These are phyloP conservation scores for Podarcis raffonei DNA, from an alignment of 2,113 vertebrate genomes.

Conservation along the genomic window DNA sequence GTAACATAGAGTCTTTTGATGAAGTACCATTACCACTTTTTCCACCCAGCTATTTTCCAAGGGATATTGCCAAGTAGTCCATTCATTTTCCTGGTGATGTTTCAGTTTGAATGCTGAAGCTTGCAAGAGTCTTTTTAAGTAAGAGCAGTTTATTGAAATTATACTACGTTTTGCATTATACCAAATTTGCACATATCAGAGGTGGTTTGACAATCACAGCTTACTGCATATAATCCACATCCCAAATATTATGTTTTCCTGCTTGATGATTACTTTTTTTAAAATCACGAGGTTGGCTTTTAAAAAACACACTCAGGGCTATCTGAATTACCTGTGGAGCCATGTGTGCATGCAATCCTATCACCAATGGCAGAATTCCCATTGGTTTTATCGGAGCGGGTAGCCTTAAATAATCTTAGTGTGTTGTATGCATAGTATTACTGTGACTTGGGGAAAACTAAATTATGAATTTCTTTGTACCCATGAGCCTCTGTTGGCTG, in stretches of 20 bases:
- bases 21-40: neutral
- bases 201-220: neutral
- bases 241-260: conserved; percentile 1
- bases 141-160: neutral
- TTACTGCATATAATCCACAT: neutral
- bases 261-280: neutral
- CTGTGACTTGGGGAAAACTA: neutral
- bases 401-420: neutral
- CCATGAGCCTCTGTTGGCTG: too few species aligned
- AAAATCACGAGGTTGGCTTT: neutral
- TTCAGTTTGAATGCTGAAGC: neutral
- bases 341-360: neutral
- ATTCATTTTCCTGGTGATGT: neutral
- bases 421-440: neutral
- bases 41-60: neutral
- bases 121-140: conserved; percentile 4
- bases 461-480: neutral
- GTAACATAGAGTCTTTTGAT: conserved; percentile 8
- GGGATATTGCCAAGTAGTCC: neutral
- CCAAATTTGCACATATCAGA: neutral
- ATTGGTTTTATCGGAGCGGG: neutral
- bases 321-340: neutral
- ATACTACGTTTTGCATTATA: neutral
- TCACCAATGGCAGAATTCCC: neutral
- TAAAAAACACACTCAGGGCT: neutral